Conservation (phyloP, 2,797 vertebrate species). For the Bufotes viridis region DNA sequence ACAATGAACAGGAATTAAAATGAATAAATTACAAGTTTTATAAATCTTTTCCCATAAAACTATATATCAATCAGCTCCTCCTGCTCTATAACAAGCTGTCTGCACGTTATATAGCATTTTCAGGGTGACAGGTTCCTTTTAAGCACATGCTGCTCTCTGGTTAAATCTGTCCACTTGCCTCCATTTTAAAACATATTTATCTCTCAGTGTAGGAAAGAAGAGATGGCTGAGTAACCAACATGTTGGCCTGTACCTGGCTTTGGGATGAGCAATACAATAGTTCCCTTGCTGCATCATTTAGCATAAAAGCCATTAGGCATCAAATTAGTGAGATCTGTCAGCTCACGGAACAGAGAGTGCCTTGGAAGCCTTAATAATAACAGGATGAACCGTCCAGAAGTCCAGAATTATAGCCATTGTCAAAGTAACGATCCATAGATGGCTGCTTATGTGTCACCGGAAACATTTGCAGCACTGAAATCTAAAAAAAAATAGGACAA, state of each 20-base stretch:
- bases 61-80: no score
- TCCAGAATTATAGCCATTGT: slow-evolving; percentile 9
- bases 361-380: slow-evolving; percentile 43
- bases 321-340: slow-evolving; percentile 31
- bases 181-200: background rate
- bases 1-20: no score
- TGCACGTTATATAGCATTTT: no score
- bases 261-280: slow-evolving; percentile 13
- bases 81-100: no score
- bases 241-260: slow-evolving; percentile 12
- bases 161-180: background rate
- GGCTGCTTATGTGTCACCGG: slow-evolving; percentile 1
- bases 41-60: no score
- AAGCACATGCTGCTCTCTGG: no score
- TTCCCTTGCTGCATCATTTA: slow-evolving; percentile 20
- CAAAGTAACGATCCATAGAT: slow-evolving; percentile 27
- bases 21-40: no score
- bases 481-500: background rate
- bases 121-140: no score
- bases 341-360: slow-evolving; percentile 1
- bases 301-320: slow-evolving; percentile 27
- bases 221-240: background rate
- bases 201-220: background rate
- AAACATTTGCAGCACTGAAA: slow-evolving; percentile 15
- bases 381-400: slow-evolving; percentile 17